Base-by-base conservation (phyloP, 2,113 vertebrate species). In the Phainopepla nitens region DNA sequence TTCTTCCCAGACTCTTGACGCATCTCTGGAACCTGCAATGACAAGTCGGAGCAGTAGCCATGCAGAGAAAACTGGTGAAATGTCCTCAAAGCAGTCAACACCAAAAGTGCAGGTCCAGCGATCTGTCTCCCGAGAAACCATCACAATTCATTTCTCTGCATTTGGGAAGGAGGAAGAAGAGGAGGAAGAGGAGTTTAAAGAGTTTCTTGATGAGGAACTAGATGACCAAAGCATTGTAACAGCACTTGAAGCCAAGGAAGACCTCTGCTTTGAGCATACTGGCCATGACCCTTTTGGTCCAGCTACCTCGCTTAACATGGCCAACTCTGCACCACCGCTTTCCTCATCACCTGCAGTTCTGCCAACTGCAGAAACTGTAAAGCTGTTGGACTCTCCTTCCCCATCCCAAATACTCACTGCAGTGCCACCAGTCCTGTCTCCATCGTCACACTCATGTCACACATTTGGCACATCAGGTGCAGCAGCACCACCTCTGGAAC, bases 61-160 rank as follows among this genome's bases (percentile, higher is more conserved):
- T 98, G 98, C 98, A 93, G 98, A 98, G 97, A 98, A 98, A 97
- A 97, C 97, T 68, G 96, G 76, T 97, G 98, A 98, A 82, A 97
- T 98, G 97, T 97, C 98, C 87, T 97, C 98, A 93, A 99, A 98
- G 95, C 98, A 98, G 49, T 93, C 98, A 62, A 95, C 98, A 16
- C 99, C 99, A 89, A 99, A 99, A 98, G 98, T 99, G 97, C 99
- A 99, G 96, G 99, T 99, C 92, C 99, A 99, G 78, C 98, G 99
- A 93, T 99, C 99, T 14, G 96, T 98, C 81, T 99, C 99, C 80
- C 98, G 98, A 96, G 99, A 99, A 97, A 99, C 98, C 97, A 99
- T 99, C 97, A 99, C 99, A 97, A 99, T 99, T 98, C 99, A 99
- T 98, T 99, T 99, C 98, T 99, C 99, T 62, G 99, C 99, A 89